Base-by-base conservation (phyloP, 30 jellyfish, hydroid and myxozoan genomes). In the Nemopilema nomurai region DNA sequence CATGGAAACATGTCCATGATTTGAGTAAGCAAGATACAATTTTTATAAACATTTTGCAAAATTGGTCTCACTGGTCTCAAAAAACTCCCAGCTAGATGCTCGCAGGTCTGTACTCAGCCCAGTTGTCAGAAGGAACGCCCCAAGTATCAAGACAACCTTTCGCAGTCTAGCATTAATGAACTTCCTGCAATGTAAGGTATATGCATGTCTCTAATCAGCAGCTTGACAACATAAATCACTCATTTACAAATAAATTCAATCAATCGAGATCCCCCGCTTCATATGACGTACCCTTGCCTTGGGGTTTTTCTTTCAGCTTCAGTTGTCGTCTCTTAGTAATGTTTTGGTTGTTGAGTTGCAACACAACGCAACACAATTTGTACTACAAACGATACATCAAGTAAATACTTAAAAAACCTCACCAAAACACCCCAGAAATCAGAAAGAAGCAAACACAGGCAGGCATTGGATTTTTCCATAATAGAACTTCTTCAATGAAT, bases 371-470 rank as follows among this genome's bases (percentile, higher is more conserved):
- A n/a, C n/a, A n/a, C n/a, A n/a, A n/a, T n/a, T n/a, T n/a, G n/a
- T n/a, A n/a, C n/a, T n/a, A n/a, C n/a, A n/a, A n/a, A n/a, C n/a
- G n/a, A n/a, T n/a, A n/a, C n/a, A n/a, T n/a, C n/a, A n/a, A n/a
- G n/a, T n/a, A n/a, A n/a, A n/a, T n/a, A n/a, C n/a, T n/a, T n/a
- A n/a, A n/a, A n/a, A n/a, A n/a, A 4, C 16, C 83, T 63, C 67
- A 84, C 93, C 93, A 84, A 74, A 84, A 84, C 3, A 84, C 53
- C 1, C 87, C 93, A 8, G 93, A 84, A 18, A 84, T 84, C 51
- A 74, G 31, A 28, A 84, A 84, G 83, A 84, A 84, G 78, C 93
- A 84, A 20, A 66, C 50, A 64, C 93, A 84, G 4, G 93, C 87
- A 19, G 87, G 87, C 52, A 84, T 53, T 18, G 84, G 75, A 73